Evolutionary conservation across 30 jellyfish, hydroid and myxozoan species (phyloP).

Genomic region (Aurelia coerulea): DNA sequence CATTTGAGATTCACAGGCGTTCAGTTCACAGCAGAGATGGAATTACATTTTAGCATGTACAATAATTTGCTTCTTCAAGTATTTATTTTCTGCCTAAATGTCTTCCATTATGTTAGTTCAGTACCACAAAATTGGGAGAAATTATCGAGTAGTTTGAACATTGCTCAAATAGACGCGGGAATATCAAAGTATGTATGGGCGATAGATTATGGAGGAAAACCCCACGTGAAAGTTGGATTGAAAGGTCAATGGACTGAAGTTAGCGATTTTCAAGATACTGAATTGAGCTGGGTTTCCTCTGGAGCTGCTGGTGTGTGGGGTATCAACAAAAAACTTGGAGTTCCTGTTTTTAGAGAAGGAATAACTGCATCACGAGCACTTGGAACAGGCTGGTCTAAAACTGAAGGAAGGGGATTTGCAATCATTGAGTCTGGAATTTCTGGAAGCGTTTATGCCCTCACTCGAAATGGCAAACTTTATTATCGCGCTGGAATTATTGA

Average conservation of each 20-base stretch:
- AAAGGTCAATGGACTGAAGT: conserved; percentile 60
- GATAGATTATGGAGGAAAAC: conserved; percentile 52
- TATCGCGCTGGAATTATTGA: conserved; percentile 59
- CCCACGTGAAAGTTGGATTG: conserved; percentile 64
- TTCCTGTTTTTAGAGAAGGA: conserved; percentile 78
- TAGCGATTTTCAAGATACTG: conserved; percentile 5
- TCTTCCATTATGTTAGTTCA: neutral
- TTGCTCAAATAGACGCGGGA: conserved; percentile 73
- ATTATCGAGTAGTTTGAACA: conserved; percentile 11
- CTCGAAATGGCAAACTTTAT: conserved; percentile 40
- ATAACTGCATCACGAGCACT: conserved; percentile 30
- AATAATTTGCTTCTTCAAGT: neutral
- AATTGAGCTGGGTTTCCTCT: conserved; percentile 75
- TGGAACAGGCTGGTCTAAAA: conserved; percentile 76
- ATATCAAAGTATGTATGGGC: conserved; percentile 71
- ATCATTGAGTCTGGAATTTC: conserved; percentile 72
- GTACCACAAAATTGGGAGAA: conserved; percentile 45
- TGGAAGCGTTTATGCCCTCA: conserved; percentile 58
- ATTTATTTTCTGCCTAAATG: neutral
- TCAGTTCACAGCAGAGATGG: conserved; percentile 26
- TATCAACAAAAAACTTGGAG: conserved; percentile 36
- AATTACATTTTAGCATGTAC: neutral
- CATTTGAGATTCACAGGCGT: neutral
- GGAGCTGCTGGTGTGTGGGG: conserved; percentile 99
- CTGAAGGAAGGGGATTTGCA: conserved; percentile 54